Evolutionary conservation across 2,888 invertebrate genomes (phyloP), one percentile per base, ranked within the genome.

Genomic region (Conus canariensis): DNA sequence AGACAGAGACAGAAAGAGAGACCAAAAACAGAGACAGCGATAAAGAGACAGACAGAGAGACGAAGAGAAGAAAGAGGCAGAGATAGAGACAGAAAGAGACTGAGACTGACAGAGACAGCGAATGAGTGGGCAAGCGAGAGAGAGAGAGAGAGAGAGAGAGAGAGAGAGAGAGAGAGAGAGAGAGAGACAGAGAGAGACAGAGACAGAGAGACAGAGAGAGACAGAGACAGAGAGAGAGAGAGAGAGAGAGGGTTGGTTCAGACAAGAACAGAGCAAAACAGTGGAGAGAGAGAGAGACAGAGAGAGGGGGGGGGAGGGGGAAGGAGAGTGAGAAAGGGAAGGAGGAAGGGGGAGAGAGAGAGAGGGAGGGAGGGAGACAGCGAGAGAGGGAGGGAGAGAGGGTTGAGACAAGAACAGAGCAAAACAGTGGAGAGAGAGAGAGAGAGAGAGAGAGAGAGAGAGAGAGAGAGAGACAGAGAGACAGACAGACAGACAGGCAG

Each of bases 391-490:
- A 77, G 77, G 25, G 77, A 77, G 77, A 77, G 77, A 77, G 67
- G 19, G 67, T 6, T 67, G 67, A 19, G 19, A 5, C 9, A 9
- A 14, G 12, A 16, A 10, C 9, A 5, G 19, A 5, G 19, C 12
- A 67, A 5, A 67, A 5, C n/a, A n/a, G n/a, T n/a, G n/a, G n/a
- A n/a, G 74, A 74, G 30, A 22, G 19, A 22, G 74, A 74, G 74
- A 74, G 74, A 74, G 74, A 74, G 74, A n/a, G 77, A 77, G 77
- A 12, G 30, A 77, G 77, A 77, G 30, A 77, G 30, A 77, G 77
- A 77, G 77, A 77, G n/a, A 77, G 77, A 77, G 77, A 77, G 77
- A 77, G 77, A 77, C n/a, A n/a, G n/a, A n/a, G n/a, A n/a, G n/a
- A n/a, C n/a, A n/a, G n/a, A n/a, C n/a, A n/a, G n/a, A n/a, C n/a